Evolutionary conservation across 2,888 invertebrate species (phyloP).

Genomic region (Allacma fusca): DNA sequence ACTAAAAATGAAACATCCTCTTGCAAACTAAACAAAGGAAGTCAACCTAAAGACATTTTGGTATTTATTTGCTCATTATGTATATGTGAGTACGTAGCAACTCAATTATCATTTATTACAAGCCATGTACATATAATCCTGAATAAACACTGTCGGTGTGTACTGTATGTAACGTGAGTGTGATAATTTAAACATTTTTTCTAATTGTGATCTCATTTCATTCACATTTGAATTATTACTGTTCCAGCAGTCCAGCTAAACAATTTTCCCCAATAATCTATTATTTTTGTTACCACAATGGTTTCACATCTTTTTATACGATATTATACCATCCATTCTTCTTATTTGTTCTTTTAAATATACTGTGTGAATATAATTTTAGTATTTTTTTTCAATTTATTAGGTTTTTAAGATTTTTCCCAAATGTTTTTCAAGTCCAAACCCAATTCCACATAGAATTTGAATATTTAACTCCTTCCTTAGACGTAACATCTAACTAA

Average conservation of each 20-base stretch:
- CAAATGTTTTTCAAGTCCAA: constrained; percentile 2
- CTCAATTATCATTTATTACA: too few species aligned
- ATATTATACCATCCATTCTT: neutral
- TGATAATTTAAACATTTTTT: neutral
- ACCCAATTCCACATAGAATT: neutral
- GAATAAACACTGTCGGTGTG: neutral
- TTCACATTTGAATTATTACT: constrained; percentile 12
- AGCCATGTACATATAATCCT: too few species aligned
- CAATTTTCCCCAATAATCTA: neutral
- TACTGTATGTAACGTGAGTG: constrained; percentile 4
- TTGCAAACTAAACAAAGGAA: neutral
- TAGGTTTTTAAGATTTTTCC: too few species aligned
- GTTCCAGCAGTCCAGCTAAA: constrained; percentile 25
- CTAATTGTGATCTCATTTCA: neutral
- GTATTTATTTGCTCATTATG: neutral
- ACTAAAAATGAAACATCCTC: too few species aligned
- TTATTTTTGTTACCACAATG: neutral
- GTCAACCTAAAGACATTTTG: neutral
- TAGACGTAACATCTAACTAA: neutral
- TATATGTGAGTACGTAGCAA: neutral
- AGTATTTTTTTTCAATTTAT: neutral
- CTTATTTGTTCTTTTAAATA: neutral
- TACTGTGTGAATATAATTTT: neutral
- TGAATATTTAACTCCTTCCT: neutral
- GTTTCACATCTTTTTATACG: neutral